phyloP scores from a whole-genome alignment of 2,888 invertebrate species.

The Arrhopalites spinosus region DNA sequence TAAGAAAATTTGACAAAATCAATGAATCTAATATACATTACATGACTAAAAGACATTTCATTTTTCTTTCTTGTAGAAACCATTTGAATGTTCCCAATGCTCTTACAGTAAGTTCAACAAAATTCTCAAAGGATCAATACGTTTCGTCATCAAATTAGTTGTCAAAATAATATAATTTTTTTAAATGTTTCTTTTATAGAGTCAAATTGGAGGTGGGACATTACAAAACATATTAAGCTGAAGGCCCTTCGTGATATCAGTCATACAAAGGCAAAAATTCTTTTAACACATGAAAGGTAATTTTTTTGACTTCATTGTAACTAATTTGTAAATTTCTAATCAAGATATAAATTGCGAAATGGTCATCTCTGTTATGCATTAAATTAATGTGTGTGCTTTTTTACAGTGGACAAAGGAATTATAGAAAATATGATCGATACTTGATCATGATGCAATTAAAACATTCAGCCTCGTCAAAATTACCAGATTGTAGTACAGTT shows the following conservation, averaged over 20 bases:
- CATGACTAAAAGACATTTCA: background rate
- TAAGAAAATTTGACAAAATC: background rate
- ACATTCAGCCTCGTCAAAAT: conserved; percentile 49
- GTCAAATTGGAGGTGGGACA: conserved; percentile 95
- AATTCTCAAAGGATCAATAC: conserved; percentile 61
- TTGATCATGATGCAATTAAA: conserved; percentile 71
- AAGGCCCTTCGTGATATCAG: conserved; percentile 83
- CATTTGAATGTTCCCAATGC: conserved; percentile 93
- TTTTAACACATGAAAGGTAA: conserved; percentile 74
- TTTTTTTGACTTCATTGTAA: too few relatives aligned
- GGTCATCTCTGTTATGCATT: too few relatives aligned
- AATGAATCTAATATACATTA: background rate
- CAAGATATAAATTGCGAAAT: too few relatives aligned
- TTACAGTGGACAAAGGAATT: conserved; percentile 80
- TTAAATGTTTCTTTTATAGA: too few relatives aligned
- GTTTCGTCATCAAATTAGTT: too few relatives aligned
- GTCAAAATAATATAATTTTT: too few relatives aligned
- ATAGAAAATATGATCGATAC: conserved; percentile 90
- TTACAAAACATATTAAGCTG: conserved; percentile 90
- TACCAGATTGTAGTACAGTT: conserved; percentile 53
- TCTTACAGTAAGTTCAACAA: conserved; percentile 66
- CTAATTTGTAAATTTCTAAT: too few relatives aligned
- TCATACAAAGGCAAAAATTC: conserved; percentile 74
- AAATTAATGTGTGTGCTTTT: too few relatives aligned
- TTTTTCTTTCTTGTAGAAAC: conserved; percentile 59